These are phyloP conservation scores for Apolygus lucorum DNA, from an alignment of 1,140 invertebrate genomes.

Conservation along the genomic window DNA sequence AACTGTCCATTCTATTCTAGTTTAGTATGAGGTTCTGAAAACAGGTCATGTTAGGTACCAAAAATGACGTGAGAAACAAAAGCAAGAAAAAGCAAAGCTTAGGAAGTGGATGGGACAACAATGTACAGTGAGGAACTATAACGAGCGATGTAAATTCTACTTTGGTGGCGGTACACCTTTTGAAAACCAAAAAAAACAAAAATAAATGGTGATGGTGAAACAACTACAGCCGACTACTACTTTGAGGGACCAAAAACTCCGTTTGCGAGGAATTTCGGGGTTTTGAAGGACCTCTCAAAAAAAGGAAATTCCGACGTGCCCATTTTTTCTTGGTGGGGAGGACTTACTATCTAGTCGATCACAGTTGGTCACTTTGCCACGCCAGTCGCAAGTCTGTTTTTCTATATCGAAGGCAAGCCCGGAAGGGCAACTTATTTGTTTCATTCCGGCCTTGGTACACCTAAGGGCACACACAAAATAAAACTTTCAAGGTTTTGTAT, in stretches of 20 bases:
- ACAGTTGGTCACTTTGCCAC: constrained; percentile 92
- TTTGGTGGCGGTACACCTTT: too few relatives aligned
- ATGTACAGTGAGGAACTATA: too few relatives aligned
- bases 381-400: constrained; percentile 96
- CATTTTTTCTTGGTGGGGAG: not conserved
- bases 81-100: too few relatives aligned
- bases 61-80: too few relatives aligned
- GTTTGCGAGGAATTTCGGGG: too few relatives aligned
- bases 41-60: too few relatives aligned
- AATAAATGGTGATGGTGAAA: not conserved
- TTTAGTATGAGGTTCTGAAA: too few relatives aligned
- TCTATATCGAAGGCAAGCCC: constrained; percentile 93
- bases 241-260: constrained; percentile 3
- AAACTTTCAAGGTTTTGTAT: constrained; percentile 20
- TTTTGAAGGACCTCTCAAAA: not conserved
- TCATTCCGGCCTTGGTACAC: constrained; percentile 85
- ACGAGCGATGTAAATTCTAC: too few relatives aligned
- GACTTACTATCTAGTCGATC: constrained; percentile 91
- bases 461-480: constrained; percentile 43
- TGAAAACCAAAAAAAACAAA: too few relatives aligned
- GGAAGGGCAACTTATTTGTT: constrained; percentile 88
- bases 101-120: too few relatives aligned
- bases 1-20: too few relatives aligned
- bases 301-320: not conserved
- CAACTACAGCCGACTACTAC: constrained; percentile 1